Evolutionary conservation across 2,888 invertebrate species (phyloP).

Genomic region (Nephrotoma flavescens): DNA sequence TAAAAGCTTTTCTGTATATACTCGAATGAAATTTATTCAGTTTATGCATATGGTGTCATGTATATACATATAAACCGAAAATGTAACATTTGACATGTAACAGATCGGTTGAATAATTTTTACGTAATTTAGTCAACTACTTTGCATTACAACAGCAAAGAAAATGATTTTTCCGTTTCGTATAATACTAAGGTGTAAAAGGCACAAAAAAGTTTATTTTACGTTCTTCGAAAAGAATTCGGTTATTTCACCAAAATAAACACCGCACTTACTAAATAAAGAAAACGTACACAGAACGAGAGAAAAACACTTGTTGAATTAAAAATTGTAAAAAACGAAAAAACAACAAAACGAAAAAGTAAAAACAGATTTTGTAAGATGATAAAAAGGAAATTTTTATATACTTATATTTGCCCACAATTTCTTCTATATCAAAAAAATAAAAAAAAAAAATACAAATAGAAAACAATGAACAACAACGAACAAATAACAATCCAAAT

Average conservation of each 20-base stretch:
- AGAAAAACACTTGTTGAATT: not conserved
- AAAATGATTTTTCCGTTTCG: not conserved
- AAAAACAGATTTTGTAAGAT: not conserved
- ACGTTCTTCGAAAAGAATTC: not conserved
- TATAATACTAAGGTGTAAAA: not conserved
- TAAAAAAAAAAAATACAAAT: not conserved
- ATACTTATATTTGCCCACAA: not conserved
- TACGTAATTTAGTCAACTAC: not conserved
- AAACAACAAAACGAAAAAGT: not conserved
- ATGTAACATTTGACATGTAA: not conserved
- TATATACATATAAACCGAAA: not conserved
- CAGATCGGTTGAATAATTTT: not conserved
- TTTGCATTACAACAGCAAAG: not conserved
- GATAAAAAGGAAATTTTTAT: not conserved
- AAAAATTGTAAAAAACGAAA: not conserved
- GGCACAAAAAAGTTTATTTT: not conserved
- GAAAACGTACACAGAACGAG: not conserved
- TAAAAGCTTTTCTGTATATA: not conserved
- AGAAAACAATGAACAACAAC: not conserved
- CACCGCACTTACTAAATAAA: not conserved
- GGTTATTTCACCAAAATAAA: not conserved
- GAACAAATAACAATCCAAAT: not conserved
- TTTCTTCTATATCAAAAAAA: not conserved
- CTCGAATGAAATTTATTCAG: not conserved
- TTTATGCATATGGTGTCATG: not conserved